Evolutionary conservation across 2,888 invertebrate species (phyloP), one percentile per base, ranked within the genome.

Genomic region (Phyto melanocephala): DNA sequence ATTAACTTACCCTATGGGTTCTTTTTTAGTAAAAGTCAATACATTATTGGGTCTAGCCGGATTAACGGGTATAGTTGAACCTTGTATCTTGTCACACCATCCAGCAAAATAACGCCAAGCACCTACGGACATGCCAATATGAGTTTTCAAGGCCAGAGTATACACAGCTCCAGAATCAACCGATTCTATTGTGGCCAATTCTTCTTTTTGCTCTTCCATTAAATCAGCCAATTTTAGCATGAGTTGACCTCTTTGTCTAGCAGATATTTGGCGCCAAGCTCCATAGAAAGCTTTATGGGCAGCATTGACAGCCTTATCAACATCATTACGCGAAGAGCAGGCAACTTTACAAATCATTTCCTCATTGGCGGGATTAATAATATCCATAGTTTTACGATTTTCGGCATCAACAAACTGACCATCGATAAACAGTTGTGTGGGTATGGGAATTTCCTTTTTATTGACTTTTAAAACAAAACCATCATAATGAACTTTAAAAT

Each of bases 121-220:
- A 88, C 98, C 98, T 65, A 99, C 97, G 15, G 98, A 98, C 99
- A 99, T 99, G 72, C 99, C 99, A 5, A 99, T 93, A 91, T 99
- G 99, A 0, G 99, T 99, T 90, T 99, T 99, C 15, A 99, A 90
- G 0, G 99, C 99, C 58, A 99, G 92, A 0, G 99, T 99, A 92
- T 99, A 99, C 0, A 99, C 99, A 0, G 99, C 99, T 0, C 99
- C 99, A 0, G 98, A 97, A 91, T 99, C 99, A 1, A 98, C 93
- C 0, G 95, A 94, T 89, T 99, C 99, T 22, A 99, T 94, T 0
- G 98, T 98, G 0, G 99, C 99, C 85, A 99, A 91, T 88, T 99
- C 98, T 89, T 98, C 98, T 89, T 96, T 97, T 90, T 98, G 95
- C 87, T 96, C 92, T 84, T 98, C 97, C 98, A 99, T 98, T 81